Base-by-base conservation (phyloP, 1,140 invertebrate species). In the Oryzaephilus surinamensis region DNA sequence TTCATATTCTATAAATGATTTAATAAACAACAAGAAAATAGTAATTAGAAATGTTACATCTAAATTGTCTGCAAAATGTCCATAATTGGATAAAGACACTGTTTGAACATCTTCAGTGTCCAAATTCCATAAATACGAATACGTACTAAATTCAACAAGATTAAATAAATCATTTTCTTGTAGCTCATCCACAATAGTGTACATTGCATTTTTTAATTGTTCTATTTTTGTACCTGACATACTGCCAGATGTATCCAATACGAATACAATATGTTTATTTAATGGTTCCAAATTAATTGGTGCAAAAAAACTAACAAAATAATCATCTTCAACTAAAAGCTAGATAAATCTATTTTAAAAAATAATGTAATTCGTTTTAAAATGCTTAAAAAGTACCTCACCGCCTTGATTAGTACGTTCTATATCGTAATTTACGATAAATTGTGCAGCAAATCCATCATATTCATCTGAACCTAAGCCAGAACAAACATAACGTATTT, bases 301-400 rank as follows among this genome's bases (percentile, higher is more conserved):
- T 2, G 77, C 70, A 51, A 82, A 79, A 63, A 80, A 84, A 50
- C 84, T 81, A 2, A 84, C 78, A 59, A 84, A 85, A 58, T 84
- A 82, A 1, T 81, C 82, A 46, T 82, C 75, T 42, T 78, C 74
- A 5, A 43, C 6, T 26, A 43, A 28, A 16, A 43, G 21, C 30
- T 35, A 16, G 2, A 23, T 5, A 17, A 12, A 12, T 10, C 12
- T 21, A 21, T 21, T 21, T 21, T 6, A 18, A 21, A 12, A 15
- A 20, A 35, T 21, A 7, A 5, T 15, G 7, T 21, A 21, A 35
- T 6, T 10, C 18, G 6, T 29, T 29, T 29, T 29, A 29, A 29
- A 35, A 6, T 20, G 17, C 38, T 38, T 19, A 29, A 27, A 43
- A 32, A 38, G 55, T 43, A 77, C 58, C 58, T 77, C 68, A 32